These are phyloP conservation scores for Porites lutea DNA, from an alignment of 64 coral and sea anemone species.

Conservation along the genomic window DNA sequence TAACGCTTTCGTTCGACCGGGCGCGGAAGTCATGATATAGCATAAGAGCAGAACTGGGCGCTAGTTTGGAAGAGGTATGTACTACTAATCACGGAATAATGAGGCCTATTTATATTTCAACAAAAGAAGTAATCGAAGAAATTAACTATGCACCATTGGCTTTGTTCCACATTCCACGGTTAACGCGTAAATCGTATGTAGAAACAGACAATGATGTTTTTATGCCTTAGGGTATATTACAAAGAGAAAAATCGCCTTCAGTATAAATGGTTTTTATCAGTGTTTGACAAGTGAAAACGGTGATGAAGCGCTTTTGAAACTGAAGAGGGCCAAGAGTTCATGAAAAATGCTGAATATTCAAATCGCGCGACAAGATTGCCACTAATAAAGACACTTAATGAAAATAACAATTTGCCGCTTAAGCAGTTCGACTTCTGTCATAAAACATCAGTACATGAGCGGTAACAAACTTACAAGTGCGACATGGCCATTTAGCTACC, in stretches of 20 bases:
- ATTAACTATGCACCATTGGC: neutral
- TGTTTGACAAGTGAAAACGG: neutral
- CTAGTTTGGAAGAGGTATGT: neutral
- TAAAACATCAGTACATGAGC: neutral
- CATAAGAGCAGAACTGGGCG: conserved; percentile 5
- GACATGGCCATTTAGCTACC: neutral
- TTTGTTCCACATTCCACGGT: conserved; percentile 35
- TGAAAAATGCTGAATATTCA: conserved; percentile 27
- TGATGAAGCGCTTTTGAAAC: neutral
- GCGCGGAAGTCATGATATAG: conserved; percentile 4
- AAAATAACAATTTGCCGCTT: conserved; percentile 15
- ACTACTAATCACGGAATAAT: conserved; percentile 26
- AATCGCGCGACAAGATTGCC: neutral
- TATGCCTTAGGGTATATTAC: neutral
- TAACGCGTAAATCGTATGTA: neutral
- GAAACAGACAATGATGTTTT: neutral
- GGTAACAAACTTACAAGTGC: neutral
- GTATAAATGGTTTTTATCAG: neutral
- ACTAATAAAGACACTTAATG: conserved; percentile 1
- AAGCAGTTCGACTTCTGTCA: neutral
- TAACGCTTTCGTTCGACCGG: too few species aligned
- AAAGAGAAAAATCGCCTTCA: neutral
- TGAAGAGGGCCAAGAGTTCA: neutral
- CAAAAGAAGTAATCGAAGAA: conserved; percentile 13
- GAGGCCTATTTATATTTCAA: conserved; percentile 5